These are phyloP conservation scores for Neomorphus geoffroyi DNA, from an alignment of 2,797 vertebrate genomes.

Conservation along the genomic window DNA sequence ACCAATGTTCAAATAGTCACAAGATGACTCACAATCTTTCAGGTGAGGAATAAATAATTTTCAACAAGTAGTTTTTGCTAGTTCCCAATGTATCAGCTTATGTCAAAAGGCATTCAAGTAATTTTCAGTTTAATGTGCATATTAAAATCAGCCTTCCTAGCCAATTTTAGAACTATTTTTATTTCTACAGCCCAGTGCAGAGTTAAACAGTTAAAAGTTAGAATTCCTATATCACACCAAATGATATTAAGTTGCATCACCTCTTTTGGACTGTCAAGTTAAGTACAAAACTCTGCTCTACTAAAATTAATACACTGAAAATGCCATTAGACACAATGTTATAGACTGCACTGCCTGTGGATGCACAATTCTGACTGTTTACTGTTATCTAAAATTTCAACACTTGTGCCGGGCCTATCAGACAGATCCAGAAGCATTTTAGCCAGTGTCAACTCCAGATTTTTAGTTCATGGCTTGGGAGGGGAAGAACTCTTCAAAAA, in stretches of 20 bases:
- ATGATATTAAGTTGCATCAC: neutral
- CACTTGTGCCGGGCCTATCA: neutral
- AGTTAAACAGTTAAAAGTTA: neutral
- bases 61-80: neutral
- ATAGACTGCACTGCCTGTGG: neutral
- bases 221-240: neutral
- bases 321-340: neutral
- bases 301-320: neutral
- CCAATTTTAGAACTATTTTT: neutral
- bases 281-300: neutral
- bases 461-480: neutral
- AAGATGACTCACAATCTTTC: neutral
- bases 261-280: neutral
- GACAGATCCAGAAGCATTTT: neutral
- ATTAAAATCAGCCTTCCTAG: neutral
- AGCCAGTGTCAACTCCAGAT: neutral
- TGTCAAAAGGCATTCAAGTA: neutral
- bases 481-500: neutral
- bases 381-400: neutral
- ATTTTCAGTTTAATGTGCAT: neutral
- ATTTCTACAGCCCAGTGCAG: neutral
- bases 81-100: neutral
- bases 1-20: rapidly evolving
- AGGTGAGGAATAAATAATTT: neutral
- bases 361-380: neutral